These are phyloP conservation scores for Mustela erminea DNA, from an alignment of 2,797 vertebrate genomes.

Conservation along the genomic window DNA sequence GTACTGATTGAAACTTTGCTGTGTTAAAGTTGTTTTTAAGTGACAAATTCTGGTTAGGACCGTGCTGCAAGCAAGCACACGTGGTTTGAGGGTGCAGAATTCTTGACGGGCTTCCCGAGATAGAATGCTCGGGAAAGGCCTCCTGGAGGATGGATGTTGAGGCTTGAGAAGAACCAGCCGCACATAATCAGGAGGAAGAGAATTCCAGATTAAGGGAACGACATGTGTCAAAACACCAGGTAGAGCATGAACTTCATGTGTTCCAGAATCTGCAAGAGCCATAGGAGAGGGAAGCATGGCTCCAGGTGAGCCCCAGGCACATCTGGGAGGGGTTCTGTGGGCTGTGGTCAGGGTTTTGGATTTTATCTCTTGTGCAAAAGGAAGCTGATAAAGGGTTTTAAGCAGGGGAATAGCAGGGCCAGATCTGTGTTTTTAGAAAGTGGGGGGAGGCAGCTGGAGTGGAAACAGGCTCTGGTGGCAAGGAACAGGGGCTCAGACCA, in stretches of 20 bases:
- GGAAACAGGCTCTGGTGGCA: not conserved
- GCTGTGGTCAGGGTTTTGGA: not conserved
- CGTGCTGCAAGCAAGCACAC: not conserved
- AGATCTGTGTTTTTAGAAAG: not conserved
- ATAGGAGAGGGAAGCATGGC: fast-evolving
- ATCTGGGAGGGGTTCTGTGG: not conserved
- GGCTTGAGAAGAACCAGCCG: not conserved
- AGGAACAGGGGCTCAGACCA: too few species aligned
- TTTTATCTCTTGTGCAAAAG: not conserved
- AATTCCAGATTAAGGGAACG: not conserved
- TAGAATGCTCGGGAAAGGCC: not conserved
- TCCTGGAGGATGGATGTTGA: not conserved
- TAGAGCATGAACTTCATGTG: not conserved
- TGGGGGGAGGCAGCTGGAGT: too few species aligned
- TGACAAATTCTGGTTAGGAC: not conserved
- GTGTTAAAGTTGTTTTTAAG: not conserved
- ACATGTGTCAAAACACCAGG: not conserved
- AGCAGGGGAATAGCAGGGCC: not conserved
- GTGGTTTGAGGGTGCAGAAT: not conserved
- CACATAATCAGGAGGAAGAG: not conserved
- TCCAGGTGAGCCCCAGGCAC: fast-evolving
- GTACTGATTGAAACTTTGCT: not conserved
- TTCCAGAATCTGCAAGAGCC: not conserved
- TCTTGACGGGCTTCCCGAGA: not conserved
- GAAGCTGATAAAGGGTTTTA: not conserved